A percentile compares a stretch with the other conserved stretches of the same genome.
These are phyloP conservation scores for Tyrophagus putrescentiae DNA, from an alignment of 1,140 invertebrate species.

Conservation along the genomic window DNA sequence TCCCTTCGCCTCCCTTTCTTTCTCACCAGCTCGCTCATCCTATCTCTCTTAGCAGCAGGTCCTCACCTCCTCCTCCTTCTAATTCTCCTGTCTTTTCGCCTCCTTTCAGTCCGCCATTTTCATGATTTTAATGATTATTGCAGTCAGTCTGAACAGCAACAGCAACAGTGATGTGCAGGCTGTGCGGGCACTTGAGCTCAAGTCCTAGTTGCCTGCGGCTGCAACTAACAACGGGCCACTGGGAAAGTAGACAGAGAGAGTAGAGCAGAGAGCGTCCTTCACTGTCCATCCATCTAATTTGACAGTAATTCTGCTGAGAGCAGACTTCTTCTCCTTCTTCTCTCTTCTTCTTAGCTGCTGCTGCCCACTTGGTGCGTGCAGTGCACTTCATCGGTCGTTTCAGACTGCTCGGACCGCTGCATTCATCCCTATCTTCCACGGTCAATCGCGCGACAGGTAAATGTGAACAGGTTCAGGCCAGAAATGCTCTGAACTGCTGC, in stretches of 20 bases:
- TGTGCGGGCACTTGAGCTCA: not conserved
- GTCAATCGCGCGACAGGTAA: not conserved
- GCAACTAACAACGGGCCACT: not conserved
- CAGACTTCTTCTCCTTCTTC: too few relatives aligned
- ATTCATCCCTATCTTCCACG: not conserved
- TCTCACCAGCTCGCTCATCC: too few relatives aligned
- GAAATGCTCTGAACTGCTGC: too few relatives aligned
- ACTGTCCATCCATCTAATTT: slow-evolving; percentile 10
- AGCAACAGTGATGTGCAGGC: not conserved
- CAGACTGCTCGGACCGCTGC: not conserved
- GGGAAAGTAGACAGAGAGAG: too few relatives aligned
- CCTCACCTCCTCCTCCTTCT: too few relatives aligned
- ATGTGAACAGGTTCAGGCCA: not conserved
- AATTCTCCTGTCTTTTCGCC: slow-evolving; percentile 1
- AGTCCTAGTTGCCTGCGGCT: not conserved
- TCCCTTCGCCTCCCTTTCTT: not conserved
- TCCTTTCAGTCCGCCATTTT: not conserved
- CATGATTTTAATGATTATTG: slow-evolving; percentile 6
- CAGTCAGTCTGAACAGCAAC: too few relatives aligned
- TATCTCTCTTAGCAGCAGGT: too few relatives aligned
- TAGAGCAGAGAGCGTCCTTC: not conserved
- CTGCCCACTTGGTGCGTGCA: too few relatives aligned
- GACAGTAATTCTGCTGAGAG: slow-evolving; percentile 1
- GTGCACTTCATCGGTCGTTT: too few relatives aligned
- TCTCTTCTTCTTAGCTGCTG: too few relatives aligned